Evolutionary conservation across 1,140 invertebrate species (phyloP), one percentile per base, ranked within the genome.

Genomic region (Eufriesea mexicana): DNA sequence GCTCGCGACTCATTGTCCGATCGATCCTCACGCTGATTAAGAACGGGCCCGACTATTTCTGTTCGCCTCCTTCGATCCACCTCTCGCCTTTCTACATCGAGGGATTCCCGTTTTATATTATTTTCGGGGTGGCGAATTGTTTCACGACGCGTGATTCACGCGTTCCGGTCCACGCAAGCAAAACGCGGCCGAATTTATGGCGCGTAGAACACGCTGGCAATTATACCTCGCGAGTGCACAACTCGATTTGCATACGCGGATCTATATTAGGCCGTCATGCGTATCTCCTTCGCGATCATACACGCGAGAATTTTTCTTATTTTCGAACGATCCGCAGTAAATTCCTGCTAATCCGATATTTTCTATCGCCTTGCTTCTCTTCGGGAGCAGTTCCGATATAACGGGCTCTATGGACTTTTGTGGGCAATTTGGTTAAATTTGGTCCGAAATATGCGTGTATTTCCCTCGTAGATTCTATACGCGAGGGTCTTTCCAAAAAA

Each of bases 141-240:
- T 81, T 75, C 57, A 81, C 72, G 61, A 67, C 42, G 1, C 77
- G 77, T 76, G 79, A 81, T 23, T 76, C 79, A 81, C 42, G n/a
- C 45, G 16, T 35, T 35, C 35, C 35, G 35, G 35, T 35, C 35
- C 35, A 35, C 71, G 71, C 45, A 81, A 81, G 71, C 79, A 64
- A 57, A 64, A 57, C 42, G 28, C 18, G 20, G 14, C 16, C 47
- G 42, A 54, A 75, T 81, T 81, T 81, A 81, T 49, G 79, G 59
- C 45, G 45, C 9, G 5, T 18, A 7, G 9, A 20, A 8, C 20
- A 20, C 66, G 42, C 59, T 45, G 49, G 57, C 70, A 75, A 75
- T 75, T 75, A 75, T 42, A 25, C 47, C 8, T n/a, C 57, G 9
- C 35, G 57, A 62, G 42, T 61, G 57, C 73, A 42, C 18, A 28